Base-by-base conservation (phyloP, 30 jellyfish, hydroid and myxozoan genomes). In the Hydractinia symbiolongicarpus region DNA sequence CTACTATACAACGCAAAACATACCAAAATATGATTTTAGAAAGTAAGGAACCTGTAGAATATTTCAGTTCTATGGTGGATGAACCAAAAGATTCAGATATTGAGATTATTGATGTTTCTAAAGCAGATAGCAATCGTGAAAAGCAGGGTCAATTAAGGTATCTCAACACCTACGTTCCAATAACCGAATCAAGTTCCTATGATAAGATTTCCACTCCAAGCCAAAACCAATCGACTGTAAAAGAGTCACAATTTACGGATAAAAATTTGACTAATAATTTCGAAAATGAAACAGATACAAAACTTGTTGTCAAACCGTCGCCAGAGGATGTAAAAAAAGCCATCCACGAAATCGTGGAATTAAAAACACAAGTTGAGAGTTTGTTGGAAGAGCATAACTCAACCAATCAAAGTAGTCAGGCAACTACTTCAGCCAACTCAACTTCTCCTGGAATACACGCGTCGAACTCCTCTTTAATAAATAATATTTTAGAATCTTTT, bases 321-420 rank as follows among this genome's bases (percentile, higher is more conserved):
- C 49, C 50, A 7, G 85, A 77, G 30, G 66, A 77, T 60, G 76
- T 77, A 15, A 55, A 77, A 61, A 61, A 77, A 1, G 50, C 79
- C 50, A 77, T 77, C 54, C 52, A 13, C 19, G 85, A 77, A 61
- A 76, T 76, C 16, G 66, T 54, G 11, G 79, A 53, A 5, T 62
- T 53, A 77, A 77, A 77, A 55, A 8, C 85, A 60, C 76, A 77
- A 77, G 85, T 77, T 15, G 76, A 77, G 60, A 61, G 57, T 60
- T 61, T 77, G 7, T 55, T 77, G 8, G 14, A 16, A 16, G 57
- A 72, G 16, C 19, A 16, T 7, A 64, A 64, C 16, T n/a, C 74
- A 64, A 64, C 74, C 19, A 51, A 64, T 64, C 7, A 44, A 58
- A 58, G 17, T 11, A 58, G 19, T 64, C 9, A 64, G 7, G 40